Conservation (phyloP, 1,140 invertebrate species). For the Drosophila orosa region DNA sequence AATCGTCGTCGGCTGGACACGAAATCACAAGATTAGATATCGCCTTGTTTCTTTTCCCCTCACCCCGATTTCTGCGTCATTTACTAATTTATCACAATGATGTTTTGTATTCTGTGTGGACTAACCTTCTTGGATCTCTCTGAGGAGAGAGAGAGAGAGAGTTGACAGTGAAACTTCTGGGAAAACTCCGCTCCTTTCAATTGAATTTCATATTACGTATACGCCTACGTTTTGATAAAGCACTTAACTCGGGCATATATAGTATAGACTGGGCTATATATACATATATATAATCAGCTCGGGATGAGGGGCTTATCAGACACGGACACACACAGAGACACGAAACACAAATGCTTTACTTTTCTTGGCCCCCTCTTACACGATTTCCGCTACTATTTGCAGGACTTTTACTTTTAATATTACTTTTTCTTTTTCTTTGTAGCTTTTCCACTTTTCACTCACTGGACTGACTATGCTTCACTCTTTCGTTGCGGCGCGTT, state of each 20-base stretch:
- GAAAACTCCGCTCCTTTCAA: slow-evolving; percentile 33
- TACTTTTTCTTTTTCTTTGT: slow-evolving; percentile 3
- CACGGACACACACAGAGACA: slow-evolving; percentile 11
- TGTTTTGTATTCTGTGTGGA: slow-evolving; percentile 32
- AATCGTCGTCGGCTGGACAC: slow-evolving; percentile 25
- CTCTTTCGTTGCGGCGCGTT: slow-evolving; percentile 20
- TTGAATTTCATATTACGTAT: slow-evolving; percentile 61
- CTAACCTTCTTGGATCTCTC: slow-evolving; percentile 54
- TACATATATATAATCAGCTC: slow-evolving; percentile 36
- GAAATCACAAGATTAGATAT: slow-evolving; percentile 72
- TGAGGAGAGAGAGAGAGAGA: too few relatives aligned
- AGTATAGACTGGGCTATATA: slow-evolving; percentile 17
- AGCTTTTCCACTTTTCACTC: slow-evolving; percentile 12
- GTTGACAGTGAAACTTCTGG: slow-evolving; percentile 6
- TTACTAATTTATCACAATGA: slow-evolving; percentile 75
- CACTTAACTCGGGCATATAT: slow-evolving; percentile 38
- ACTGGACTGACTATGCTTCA: slow-evolving; percentile 14
- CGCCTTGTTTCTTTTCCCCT: slow-evolving; percentile 22
- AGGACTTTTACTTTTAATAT: slow-evolving; percentile 37
- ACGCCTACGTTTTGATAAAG: slow-evolving; percentile 57
- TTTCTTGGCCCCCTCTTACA: slow-evolving; percentile 2
- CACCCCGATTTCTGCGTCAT: slow-evolving; percentile 66
- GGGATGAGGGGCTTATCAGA: slow-evolving; percentile 47
- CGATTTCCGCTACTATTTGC: slow-evolving; percentile 4
- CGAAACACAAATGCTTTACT: neutral